phyloP scores from a whole-genome alignment of 2,888 invertebrate species.

The Hydropsyche betteni region DNA sequence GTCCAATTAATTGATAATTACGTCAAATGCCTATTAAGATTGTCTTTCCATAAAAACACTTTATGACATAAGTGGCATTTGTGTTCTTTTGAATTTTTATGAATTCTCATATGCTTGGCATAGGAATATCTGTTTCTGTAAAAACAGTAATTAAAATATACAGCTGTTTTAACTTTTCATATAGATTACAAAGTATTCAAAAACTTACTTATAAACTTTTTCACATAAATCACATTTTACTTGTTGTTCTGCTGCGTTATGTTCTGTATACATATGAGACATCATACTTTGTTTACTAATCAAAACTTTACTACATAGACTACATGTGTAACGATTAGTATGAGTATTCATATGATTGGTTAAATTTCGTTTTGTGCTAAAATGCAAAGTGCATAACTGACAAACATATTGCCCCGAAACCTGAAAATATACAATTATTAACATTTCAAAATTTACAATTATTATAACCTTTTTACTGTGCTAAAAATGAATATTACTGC shows the following conservation, averaged over 20 bases:
- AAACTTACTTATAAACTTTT: constrained; percentile 46
- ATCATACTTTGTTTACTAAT: constrained; percentile 48
- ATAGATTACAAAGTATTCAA: neutral
- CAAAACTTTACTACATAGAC: constrained; percentile 59
- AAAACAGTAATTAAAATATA: neutral
- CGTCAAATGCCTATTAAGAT: constrained; percentile 47
- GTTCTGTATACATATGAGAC: constrained; percentile 49
- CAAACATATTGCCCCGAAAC: constrained; percentile 46
- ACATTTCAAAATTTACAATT: constrained; percentile 13
- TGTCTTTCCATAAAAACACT: constrained; percentile 49
- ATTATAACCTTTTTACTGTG: neutral
- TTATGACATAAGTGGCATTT: constrained; percentile 49
- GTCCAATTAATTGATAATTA: constrained; percentile 33
- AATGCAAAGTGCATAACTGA: constrained; percentile 44
- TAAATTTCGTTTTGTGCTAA: constrained; percentile 44
- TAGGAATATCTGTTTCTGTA: constrained; percentile 48
- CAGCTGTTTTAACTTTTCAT: neutral
- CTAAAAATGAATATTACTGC: constrained; percentile 14
- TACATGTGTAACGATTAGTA: constrained; percentile 58
- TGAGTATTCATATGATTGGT: constrained; percentile 46
- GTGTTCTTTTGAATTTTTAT: constrained; percentile 47
- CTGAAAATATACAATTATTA: constrained; percentile 36
- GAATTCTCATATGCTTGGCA: constrained; percentile 47
- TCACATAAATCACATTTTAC: constrained; percentile 44
- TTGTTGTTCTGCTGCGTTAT: constrained; percentile 43